These are phyloP conservation scores for Drosophila parabipectinata DNA, from an alignment of 1,140 invertebrate species.

Conservation along the genomic window DNA sequence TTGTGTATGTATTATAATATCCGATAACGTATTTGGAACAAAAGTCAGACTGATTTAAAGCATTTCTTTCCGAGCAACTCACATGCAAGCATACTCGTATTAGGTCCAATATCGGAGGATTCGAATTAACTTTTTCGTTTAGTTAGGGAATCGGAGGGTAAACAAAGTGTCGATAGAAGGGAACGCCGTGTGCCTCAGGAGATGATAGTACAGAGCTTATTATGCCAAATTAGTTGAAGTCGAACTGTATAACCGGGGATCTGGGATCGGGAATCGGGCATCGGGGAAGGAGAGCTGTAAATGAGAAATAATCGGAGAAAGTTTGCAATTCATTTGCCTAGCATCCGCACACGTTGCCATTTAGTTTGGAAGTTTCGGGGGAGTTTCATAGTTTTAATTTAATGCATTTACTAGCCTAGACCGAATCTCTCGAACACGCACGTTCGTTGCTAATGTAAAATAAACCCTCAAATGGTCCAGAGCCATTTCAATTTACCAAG, in stretches of 20 bases:
- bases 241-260: not conserved
- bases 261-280: not conserved
- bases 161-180: conserved; percentile 11
- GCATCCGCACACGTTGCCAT: conserved; percentile 53
- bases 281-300: conserved; percentile 19
- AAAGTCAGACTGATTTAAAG: conserved; percentile 78
- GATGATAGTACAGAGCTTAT: conserved; percentile 57
- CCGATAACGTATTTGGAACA: conserved; percentile 57
- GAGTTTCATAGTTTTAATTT: conserved; percentile 32
- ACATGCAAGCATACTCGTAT: conserved; percentile 19
- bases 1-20: conserved; percentile 41
- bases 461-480: conserved; percentile 9
- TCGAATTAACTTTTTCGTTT: conserved; percentile 4
- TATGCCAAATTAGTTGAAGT: conserved; percentile 61
- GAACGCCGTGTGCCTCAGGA: conserved; percentile 58
- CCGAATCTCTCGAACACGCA: conserved; percentile 18
- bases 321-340: conserved; percentile 57
- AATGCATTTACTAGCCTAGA: conserved; percentile 36
- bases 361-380: conserved; percentile 34
- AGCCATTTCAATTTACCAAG: conserved; percentile 10
- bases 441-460: conserved; percentile 41
- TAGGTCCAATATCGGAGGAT: conserved; percentile 22
- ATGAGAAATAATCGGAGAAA: conserved; percentile 39
- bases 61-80: conserved; percentile 52
- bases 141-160: conserved; percentile 38